Conservation (phyloP, 2,888 invertebrate genomes). For the Luffia ferchaultella region DNA sequence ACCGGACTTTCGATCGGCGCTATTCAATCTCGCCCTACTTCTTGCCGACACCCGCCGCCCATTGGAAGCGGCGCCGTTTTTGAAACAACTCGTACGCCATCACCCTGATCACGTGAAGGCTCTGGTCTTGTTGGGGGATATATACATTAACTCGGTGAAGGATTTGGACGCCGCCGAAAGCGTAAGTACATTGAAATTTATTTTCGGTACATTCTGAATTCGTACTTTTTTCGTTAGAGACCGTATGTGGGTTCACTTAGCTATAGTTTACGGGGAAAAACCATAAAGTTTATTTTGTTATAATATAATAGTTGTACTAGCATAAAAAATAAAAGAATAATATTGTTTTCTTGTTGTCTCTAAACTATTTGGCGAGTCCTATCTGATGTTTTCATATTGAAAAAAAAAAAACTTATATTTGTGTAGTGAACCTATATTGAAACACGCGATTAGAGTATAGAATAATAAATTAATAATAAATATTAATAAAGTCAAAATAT, state of each 20-base stretch:
- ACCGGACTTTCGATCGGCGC: slow-evolving; percentile 89
- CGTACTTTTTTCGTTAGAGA: neutral
- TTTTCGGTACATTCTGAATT: neutral
- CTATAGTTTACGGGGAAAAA: neutral
- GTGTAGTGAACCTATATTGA: too few relatives aligned
- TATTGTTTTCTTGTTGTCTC: too few relatives aligned
- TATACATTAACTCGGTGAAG: slow-evolving; percentile 95
- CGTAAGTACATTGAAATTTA: slow-evolving; percentile 69
- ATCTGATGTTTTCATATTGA: too few relatives aligned
- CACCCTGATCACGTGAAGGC: slow-evolving; percentile 96
- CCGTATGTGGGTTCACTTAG: neutral
- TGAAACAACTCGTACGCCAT: slow-evolving; percentile 88
- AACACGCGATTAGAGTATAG: too few relatives aligned
- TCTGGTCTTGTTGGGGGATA: slow-evolving; percentile 91
- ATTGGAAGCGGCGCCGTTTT: slow-evolving; percentile 89
- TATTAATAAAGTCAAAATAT: too few relatives aligned
- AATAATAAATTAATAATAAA: too few relatives aligned
- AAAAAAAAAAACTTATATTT: too few relatives aligned
- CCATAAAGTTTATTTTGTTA: slow-evolving; percentile 4
- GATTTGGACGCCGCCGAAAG: slow-evolving; percentile 94
- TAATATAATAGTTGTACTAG: too few relatives aligned
- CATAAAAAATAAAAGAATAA: too few relatives aligned
- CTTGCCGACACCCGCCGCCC: slow-evolving; percentile 89
- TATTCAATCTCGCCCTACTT: slow-evolving; percentile 92
- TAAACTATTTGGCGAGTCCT: too few relatives aligned